Conservation (phyloP, 2,888 invertebrate species). For the Hypselothyrea guttata region DNA sequence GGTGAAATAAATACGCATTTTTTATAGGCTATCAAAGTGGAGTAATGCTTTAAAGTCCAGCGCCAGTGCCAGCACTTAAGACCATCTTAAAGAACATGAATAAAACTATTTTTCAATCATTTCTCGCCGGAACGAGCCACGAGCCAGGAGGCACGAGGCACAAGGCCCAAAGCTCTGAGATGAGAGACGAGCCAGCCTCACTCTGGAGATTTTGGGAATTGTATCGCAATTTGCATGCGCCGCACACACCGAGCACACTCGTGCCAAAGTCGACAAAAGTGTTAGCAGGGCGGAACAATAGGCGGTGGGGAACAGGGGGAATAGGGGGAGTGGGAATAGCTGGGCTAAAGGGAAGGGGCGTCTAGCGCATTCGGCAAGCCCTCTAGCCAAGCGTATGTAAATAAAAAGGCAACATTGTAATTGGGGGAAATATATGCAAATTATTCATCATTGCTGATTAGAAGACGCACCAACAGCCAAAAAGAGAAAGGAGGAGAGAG, state of each 20-base stretch:
- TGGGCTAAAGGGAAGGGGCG: neutral
- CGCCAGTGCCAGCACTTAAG: conserved; percentile 20
- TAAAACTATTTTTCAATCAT: conserved; percentile 59
- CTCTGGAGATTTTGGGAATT: conserved; percentile 79
- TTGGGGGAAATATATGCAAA: conserved; percentile 80
- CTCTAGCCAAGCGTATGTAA: conserved; percentile 55
- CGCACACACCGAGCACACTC: conserved; percentile 32
- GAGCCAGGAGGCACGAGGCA: too few species aligned
- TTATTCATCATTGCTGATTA: conserved; percentile 82
- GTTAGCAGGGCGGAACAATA: conserved; percentile 42
- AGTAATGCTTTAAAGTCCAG: conserved; percentile 36
- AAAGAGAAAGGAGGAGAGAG: neutral
- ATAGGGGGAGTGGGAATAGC: too few species aligned
- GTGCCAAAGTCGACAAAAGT: conserved; percentile 54
- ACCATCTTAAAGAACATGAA: conserved; percentile 44
- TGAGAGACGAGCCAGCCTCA: conserved; percentile 45
- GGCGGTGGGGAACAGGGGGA: neutral
- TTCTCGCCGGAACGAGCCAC: conserved; percentile 11
- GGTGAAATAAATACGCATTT: conserved; percentile 71
- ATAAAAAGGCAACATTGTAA: conserved; percentile 77
- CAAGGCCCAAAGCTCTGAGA: conserved; percentile 11
- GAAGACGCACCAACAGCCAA: conserved; percentile 65
- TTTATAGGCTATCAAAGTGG: conserved; percentile 58
- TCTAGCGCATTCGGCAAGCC: conserved; percentile 6
- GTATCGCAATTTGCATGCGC: conserved; percentile 70